These are phyloP conservation scores for Tokudaia tokunoshimensis DNA, from an alignment of 2,797 vertebrate species.

Conservation along the genomic window DNA sequence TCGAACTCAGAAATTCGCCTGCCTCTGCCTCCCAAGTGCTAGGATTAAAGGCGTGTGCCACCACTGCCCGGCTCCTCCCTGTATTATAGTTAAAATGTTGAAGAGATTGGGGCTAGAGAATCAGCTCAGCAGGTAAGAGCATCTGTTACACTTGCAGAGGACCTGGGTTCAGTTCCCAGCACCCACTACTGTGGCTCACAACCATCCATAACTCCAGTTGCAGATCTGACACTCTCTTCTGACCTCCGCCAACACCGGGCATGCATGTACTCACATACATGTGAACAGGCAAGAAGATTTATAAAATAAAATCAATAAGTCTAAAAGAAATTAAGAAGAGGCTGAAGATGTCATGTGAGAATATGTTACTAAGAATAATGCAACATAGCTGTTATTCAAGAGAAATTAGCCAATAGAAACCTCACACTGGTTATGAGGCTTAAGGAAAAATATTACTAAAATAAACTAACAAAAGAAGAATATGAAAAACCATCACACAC, in stretches of 20 bases:
- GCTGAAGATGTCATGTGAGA: neutral
- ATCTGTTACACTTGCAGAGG: neutral
- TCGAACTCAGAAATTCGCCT: too few species aligned
- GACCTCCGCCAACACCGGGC: neutral
- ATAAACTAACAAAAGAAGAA: neutral
- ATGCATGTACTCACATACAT: neutral
- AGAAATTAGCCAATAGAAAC: slow-evolving; percentile 3
- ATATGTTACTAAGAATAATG: neutral
- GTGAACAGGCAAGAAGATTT: neutral
- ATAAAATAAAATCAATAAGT: neutral
- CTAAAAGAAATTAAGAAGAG: neutral
- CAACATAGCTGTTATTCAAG: neutral
- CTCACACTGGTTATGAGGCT: neutral
- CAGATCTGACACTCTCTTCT: neutral
- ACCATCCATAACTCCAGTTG: neutral
- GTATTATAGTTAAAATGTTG: neutral
- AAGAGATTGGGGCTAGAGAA: neutral
- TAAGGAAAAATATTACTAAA: slow-evolving; percentile 36
- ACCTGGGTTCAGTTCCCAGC: neutral
- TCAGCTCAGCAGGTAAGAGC: neutral
- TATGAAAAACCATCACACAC: neutral
- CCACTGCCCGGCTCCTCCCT: neutral
- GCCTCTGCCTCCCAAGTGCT: too few species aligned
- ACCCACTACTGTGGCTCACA: neutral
- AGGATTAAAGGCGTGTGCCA: too few species aligned